Evolutionary conservation across 2,113 vertebrate genomes (phyloP).

Genomic region (Alethe diademata): DNA sequence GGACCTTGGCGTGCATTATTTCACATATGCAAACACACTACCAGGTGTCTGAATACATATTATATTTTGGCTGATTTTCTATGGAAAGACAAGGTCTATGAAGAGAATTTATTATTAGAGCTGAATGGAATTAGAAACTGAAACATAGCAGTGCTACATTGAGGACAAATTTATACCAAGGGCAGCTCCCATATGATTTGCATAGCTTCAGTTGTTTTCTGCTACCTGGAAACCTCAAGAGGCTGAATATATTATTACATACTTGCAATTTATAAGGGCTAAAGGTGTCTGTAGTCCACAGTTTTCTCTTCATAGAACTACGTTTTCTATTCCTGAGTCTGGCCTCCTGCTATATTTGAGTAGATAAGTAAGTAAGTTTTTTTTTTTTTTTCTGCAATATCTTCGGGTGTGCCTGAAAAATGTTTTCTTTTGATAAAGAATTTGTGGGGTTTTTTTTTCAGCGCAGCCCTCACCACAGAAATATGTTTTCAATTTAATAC

Average conservation of each 20-base stretch:
- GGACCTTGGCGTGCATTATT: not conserved
- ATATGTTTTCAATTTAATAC: not conserved
- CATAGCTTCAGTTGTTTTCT: not conserved
- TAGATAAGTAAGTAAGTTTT: not conserved
- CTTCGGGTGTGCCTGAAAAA: not conserved
- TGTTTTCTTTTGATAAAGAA: constrained; percentile 58
- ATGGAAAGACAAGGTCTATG: not conserved
- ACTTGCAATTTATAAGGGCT: not conserved
- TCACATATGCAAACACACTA: not conserved
- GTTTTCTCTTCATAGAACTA: not conserved
- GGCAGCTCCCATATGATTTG: not conserved
- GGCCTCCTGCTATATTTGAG: not conserved
- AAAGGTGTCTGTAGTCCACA: not conserved
- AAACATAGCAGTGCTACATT: not conserved
- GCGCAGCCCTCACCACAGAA: not conserved
- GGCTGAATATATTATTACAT: not conserved
- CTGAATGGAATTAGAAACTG: not conserved
- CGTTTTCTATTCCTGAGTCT: not conserved
- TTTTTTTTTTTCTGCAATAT: not conserved
- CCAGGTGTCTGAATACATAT: not conserved
- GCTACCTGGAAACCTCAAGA: not conserved
- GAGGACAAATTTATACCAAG: not conserved
- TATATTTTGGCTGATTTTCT: not conserved
- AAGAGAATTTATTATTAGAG: not conserved
- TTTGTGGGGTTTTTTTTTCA: not conserved